Base-by-base conservation (phyloP, 2,797 vertebrate species). In the Acipenser ruthenus region DNA sequence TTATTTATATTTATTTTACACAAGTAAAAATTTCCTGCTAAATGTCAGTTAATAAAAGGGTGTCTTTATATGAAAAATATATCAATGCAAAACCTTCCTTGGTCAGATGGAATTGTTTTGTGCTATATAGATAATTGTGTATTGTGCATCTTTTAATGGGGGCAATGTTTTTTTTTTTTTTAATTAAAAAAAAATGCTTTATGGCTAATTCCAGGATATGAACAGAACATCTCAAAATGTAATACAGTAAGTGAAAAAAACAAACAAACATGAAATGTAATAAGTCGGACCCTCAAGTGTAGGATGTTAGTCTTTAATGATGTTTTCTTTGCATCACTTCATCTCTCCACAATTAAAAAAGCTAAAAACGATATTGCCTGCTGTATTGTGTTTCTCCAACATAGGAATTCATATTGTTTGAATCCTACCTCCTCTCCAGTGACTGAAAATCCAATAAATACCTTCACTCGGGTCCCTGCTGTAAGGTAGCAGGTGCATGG, bases 261-360 rank as follows among this genome's bases (percentile, higher is more conserved):
- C 82, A 88, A 86, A 84, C 74, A 76, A 13, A 62, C 13, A 52
- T 82, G 83, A 89, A 90, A 91, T 90, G 86, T 80, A 86, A 89
- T 87, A 78, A 77, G 75, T 75, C 79, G 82, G 82, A 83, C 84
- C 84, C 86, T 85, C 83, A 80, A 78, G 82, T 85, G 86, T 87
- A 82, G 67, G 81, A 76, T 74, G 84, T 82, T 79, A 79, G 78
- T 72, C 81, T 77, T 78, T 90, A 90, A 91, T 89, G 78, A 86
- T 84, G 83, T 88, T 88, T 88, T 80, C 64, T 70, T 78, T 79
- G 81, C 80, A 79, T 69, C 64, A 70, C 82, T 78, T 77, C 82
- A 83, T 83, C 87, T 79, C 78, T 72, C 78, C 72, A 77, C 86
- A 90, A 89, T 91, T 90, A 90, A 86, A 86, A 84, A 77, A 77